Evolutionary conservation across 1,140 invertebrate species (phyloP).

Genomic region (Tenebrio molitor): DNA sequence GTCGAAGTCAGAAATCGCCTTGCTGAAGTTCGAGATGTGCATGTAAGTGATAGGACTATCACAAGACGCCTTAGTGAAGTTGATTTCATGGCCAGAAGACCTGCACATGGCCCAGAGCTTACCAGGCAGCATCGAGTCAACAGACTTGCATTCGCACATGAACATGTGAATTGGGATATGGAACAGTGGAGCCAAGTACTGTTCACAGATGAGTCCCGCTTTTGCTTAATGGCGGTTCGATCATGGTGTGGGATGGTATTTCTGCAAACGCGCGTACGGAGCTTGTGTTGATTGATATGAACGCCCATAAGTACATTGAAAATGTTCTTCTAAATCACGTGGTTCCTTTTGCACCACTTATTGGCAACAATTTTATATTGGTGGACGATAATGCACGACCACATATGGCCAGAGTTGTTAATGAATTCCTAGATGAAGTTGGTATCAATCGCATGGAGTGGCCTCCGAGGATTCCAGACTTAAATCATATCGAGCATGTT

Average conservation of each 20-base stretch:
- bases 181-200: not conserved
- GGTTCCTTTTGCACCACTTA: too few relatives aligned
- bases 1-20: too few relatives aligned
- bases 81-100: too few relatives aligned
- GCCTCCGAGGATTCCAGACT: not conserved
- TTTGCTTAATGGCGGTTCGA: not conserved
- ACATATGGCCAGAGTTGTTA: not conserved
- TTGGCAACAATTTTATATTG: not conserved
- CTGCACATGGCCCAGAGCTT: too few relatives aligned
- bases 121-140: too few relatives aligned
- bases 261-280: not conserved
- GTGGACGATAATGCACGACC: too few relatives aligned
- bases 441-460: too few relatives aligned
- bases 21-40: too few relatives aligned
- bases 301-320: not conserved
- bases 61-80: too few relatives aligned
- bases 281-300: not conserved
- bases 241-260: not conserved
- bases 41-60: too few relatives aligned
- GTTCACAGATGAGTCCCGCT: not conserved
- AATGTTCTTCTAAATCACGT: not conserved
- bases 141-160: not conserved
- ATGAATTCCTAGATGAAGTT: too few relatives aligned
- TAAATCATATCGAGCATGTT: not conserved
- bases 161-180: not conserved